phyloP scores from a whole-genome alignment of 2,113 vertebrate genomes.

The Chrysochloris asiatica region DNA sequence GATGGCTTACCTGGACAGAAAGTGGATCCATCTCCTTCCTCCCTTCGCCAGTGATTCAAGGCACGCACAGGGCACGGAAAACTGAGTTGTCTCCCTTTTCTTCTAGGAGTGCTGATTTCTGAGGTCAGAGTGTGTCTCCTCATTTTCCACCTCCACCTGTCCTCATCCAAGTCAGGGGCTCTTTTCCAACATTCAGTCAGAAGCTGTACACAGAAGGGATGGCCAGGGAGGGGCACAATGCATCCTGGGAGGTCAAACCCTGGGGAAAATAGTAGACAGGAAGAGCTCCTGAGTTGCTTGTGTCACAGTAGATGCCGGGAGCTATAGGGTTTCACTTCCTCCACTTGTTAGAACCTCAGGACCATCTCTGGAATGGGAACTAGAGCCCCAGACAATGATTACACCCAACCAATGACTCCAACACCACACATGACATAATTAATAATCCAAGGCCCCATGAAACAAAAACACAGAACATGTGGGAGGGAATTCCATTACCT shows the following conservation, averaged over 20 bases:
- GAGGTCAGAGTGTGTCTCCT: background rate
- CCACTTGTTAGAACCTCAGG: background rate
- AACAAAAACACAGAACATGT: background rate
- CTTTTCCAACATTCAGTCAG: background rate
- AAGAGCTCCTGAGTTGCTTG: background rate
- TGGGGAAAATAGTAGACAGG: background rate
- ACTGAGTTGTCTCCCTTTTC: background rate
- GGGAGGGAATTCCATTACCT: background rate
- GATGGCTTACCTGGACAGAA: background rate
- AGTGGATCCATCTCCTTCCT: background rate
- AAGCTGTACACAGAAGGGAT: background rate
- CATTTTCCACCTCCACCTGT: background rate
- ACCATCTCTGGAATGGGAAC: background rate
- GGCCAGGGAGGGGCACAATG: fast-evolving
- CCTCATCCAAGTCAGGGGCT: background rate
- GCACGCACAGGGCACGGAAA: background rate
- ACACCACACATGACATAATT: background rate
- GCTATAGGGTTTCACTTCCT: background rate
- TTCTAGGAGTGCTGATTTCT: background rate
- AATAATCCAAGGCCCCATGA: background rate
- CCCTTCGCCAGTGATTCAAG: background rate
- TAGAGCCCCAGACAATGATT: background rate
- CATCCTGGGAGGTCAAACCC: background rate
- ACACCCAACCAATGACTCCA: background rate
- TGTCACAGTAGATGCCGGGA: background rate